phyloP scores from a whole-genome alignment of 92 coral and sea anemone species.

The Phenganax stokvisi region DNA sequence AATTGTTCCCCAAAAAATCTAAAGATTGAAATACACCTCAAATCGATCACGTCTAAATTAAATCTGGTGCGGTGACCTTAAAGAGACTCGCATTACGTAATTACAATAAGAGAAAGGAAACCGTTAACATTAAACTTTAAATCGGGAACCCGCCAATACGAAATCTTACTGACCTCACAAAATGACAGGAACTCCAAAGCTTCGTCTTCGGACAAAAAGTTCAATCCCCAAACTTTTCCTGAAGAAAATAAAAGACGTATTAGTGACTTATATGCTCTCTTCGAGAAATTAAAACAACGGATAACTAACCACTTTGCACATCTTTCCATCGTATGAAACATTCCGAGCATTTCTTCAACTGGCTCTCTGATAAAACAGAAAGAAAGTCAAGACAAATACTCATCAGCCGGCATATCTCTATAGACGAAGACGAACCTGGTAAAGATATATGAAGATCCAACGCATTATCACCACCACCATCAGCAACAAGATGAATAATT shows the following conservation, averaged over 20 bases:
- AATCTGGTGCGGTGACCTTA: too few species aligned
- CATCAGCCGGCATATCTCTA: too few species aligned
- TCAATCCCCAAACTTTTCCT: slow-evolving; percentile 98
- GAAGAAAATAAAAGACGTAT: not conserved
- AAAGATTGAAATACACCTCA: too few species aligned
- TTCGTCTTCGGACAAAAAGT: slow-evolving; percentile 93
- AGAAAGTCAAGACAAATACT: not conserved
- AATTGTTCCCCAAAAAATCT: too few species aligned
- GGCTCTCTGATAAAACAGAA: slow-evolving; percentile 53
- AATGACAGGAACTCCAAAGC: slow-evolving; percentile 83
- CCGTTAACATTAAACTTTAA: not conserved
- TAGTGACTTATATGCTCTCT: not conserved
- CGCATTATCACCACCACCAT: slow-evolving; percentile 16
- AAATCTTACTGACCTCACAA: slow-evolving; percentile 63
- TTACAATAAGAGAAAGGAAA: not conserved
- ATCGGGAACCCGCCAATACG: not conserved
- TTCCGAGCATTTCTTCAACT: slow-evolving; percentile 93
- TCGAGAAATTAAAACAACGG: not conserved
- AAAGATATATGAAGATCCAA: slow-evolving; percentile 27
- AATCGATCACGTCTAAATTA: too few species aligned
- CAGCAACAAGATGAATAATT: slow-evolving; percentile 23
- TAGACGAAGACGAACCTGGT: not conserved
- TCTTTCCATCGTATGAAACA: slow-evolving; percentile 98
- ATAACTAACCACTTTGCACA: slow-evolving; percentile 81
- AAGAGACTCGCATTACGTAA: too few species aligned